Base-by-base conservation (phyloP, 2,113 vertebrate species). In the Protomyctophum bolini region DNA sequence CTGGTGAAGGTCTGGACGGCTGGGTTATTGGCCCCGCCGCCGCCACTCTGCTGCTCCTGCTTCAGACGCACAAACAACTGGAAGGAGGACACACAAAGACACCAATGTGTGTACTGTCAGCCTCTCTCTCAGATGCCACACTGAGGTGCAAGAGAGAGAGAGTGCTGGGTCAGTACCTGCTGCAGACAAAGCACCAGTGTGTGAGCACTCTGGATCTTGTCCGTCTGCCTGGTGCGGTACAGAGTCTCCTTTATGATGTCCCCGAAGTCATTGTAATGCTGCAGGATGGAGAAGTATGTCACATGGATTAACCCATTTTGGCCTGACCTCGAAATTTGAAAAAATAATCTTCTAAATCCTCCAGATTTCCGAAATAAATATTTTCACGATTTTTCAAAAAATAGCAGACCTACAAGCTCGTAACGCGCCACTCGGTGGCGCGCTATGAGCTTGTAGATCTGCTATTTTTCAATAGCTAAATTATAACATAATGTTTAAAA, bases 221-320 rank as follows among this genome's bases (percentile, higher is more conserved):
- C 93, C 12, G 76, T 92, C 76, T 95, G 94, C 73, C 95, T 90
- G 0, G 86, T 96, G 84, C 92, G 86, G 88, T 88, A 94, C 77
- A 97, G 76, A 0, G 83, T 95, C 89, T 97, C 96, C 82, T 96
- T 96, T 87, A 97, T 95, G 89, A 98, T 96, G 87, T 98, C 96
- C 28, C 96, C 95, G 76, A 95, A 97, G 82, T 95, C 92, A 52
- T 88, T 94, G 78, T 94, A 94, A 60, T 90, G 91, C 96, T 97
- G 83, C 4, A 12, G 28, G 49, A 66, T 50, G 79, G 51, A 7
- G 2, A 48, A 11, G 8, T 1, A 46, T 41, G 45, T 47, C 8
- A 51, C 58, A 61, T 14, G 41, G 6, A 14, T 58, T 6, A 15
- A 11, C 45, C 10, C 9, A 14, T 12, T 52, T 10, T 52, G 50